These are phyloP conservation scores for Scaptomyza flava DNA, from an alignment of 2,888 invertebrate species.

Conservation along the genomic window DNA sequence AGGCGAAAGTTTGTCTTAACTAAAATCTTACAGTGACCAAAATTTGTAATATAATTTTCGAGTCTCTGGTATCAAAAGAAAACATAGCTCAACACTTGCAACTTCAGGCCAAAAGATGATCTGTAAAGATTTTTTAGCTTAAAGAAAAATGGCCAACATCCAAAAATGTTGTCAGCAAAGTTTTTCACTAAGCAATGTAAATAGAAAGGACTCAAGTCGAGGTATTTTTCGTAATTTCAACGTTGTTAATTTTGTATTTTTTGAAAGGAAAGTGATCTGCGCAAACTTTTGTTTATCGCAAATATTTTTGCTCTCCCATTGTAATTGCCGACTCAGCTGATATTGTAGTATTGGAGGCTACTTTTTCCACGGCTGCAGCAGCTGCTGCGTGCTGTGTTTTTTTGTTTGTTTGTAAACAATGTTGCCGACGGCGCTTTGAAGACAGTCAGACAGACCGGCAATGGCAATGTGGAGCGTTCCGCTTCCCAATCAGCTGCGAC, in stretches of 20 bases:
- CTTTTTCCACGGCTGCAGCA: conserved; percentile 38
- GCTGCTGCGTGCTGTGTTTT: conserved; percentile 5
- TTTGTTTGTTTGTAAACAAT: conserved; percentile 71
- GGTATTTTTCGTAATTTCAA: neutral
- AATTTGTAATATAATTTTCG: no score
- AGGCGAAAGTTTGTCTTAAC: no score
- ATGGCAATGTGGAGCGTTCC: conserved; percentile 3
- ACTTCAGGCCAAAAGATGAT: no score
- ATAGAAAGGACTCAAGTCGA: neutral
- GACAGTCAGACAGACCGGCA: conserved; percentile 46
- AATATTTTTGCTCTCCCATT: conserved; percentile 15
- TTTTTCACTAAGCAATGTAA: neutral
- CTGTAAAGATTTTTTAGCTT: neutral
- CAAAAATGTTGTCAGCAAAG: neutral
- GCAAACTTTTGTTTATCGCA: neutral
- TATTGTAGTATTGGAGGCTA: conserved; percentile 26
- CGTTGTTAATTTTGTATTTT: neutral
- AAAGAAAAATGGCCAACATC: neutral
- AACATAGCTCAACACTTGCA: no score
- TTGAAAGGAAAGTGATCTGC: neutral
- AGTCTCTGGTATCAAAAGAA: no score
- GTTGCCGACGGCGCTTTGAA: conserved; percentile 62
- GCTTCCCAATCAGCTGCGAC: conserved; percentile 62
- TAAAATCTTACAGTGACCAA: no score
- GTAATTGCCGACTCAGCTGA: conserved; percentile 20